Evolutionary conservation across 2,797 vertebrate species (phyloP).

Genomic region (Astyanax mexicanus): DNA sequence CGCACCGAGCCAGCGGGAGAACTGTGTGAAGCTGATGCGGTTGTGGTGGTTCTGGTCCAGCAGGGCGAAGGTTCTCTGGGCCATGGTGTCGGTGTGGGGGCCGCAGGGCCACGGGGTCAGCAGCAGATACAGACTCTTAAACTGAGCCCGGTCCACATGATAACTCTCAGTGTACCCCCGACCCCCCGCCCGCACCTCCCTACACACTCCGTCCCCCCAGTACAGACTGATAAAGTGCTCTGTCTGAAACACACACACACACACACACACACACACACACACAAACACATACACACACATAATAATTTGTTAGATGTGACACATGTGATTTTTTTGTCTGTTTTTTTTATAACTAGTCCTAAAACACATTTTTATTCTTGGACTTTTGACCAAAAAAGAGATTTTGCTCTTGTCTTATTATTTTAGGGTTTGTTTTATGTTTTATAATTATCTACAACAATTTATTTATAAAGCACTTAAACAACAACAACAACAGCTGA

Average conservation of each 20-base stretch:
- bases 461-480: too few species aligned
- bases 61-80: slow-evolving; percentile 88
- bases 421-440: too few species aligned
- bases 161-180: slow-evolving; percentile 87
- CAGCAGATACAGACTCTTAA: slow-evolving; percentile 85
- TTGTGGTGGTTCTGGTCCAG: slow-evolving; percentile 86
- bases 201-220: slow-evolving; percentile 79
- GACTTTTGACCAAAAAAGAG: too few species aligned
- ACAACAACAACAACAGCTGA: too few species aligned
- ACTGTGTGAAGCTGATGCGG: slow-evolving; percentile 87
- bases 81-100: slow-evolving; percentile 81
- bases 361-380: too few species aligned
- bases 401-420: too few species aligned
- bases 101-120: slow-evolving; percentile 87
- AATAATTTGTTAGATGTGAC: too few species aligned
- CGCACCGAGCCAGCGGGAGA: slow-evolving; percentile 87
- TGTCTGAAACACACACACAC: slow-evolving; percentile 72
- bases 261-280: too few species aligned
- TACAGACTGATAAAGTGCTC: slow-evolving; percentile 92
- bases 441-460: too few species aligned
- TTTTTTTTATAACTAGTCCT: too few species aligned
- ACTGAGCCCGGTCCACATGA: slow-evolving; percentile 88
- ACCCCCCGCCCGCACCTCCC: neutral
- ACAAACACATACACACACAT: too few species aligned
- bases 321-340: too few species aligned